Evolutionary conservation across 2,113 vertebrate species (phyloP), one percentile per base, ranked within the genome.

Genomic region (Chunga burmeisteri): DNA sequence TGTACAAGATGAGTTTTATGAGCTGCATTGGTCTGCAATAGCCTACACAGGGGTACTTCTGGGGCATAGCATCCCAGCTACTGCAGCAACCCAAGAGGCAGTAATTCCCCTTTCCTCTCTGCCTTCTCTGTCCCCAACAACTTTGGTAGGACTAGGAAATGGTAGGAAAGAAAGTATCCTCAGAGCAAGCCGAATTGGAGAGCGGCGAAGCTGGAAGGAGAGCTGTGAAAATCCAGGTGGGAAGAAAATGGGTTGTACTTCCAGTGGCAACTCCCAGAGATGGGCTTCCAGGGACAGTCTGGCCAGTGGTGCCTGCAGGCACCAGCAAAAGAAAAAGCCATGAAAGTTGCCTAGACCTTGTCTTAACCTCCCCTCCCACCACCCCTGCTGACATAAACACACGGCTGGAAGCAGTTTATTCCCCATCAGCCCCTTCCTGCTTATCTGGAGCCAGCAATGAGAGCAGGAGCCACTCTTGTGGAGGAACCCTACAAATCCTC

Each of bases 401-500:
- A 4, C 7, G 5, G 22, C 59, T 94, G 80, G 94, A 63, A 93
- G 81, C 50, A 42, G 65, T 52, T 90, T 81, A 73, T 47, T 82
- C 85, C 63, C 27, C 4, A 1, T 19, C 61, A 79, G 53, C 40
- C 91, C 72, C 55, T 65, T 78, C 70, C 81, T 73, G 79, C 73
- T 81, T 38, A 27, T 61, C 55, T 26, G 68, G 72, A 89, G 73
- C 50, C 63, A 26, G 59, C 0, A 0, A 47, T 0, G 0, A 63
- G 42, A 55, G 81, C 77, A 52, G 82, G 74, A 90, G 82, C 78
- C 1, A 6, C 36, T 85, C 40, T 32, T 13, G 0, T 55, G 53
- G 42, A 81, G 87, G 58, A 83, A 85, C 78, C 38, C 58, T 49
- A 53, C 83, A 96, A 96, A 86, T 85, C 93, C 91, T 66, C 4